Conservation (phyloP, 2,113 vertebrate species). For the Ctenodactylus gundi region DNA sequence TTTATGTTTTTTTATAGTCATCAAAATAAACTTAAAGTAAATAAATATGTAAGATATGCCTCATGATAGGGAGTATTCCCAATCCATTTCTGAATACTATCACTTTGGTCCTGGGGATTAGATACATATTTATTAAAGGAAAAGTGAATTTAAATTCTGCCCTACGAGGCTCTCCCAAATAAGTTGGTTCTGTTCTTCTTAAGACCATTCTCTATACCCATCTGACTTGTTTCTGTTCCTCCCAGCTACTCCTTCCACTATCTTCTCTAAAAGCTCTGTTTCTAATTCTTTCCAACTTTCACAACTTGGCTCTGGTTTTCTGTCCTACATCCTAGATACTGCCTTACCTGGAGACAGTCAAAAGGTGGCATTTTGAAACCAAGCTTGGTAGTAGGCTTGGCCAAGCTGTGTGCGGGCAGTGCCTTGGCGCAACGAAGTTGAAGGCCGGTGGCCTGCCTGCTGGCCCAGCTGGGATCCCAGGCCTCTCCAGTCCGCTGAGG, state of each 20-base stretch:
- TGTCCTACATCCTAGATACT: neutral
- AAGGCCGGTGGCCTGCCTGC: neutral
- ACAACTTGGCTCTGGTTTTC: neutral
- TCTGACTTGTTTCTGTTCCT: neutral
- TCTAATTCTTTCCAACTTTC: neutral
- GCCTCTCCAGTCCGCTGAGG: slow-evolving; percentile 22
- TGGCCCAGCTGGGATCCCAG: slow-evolving; percentile 65
- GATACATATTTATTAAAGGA: neutral
- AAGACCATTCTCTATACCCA: neutral
- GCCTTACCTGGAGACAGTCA: neutral
- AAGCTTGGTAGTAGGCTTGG: neutral
- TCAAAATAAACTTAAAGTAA: neutral
- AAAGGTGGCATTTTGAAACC: neutral
- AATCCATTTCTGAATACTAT: neutral
- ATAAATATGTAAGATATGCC: neutral
- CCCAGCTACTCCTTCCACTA: neutral
- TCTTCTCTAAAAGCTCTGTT: neutral
- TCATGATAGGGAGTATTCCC: neutral
- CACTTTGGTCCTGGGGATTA: neutral
- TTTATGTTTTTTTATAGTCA: neutral
- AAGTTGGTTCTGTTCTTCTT: neutral
- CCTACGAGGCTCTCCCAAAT: neutral
- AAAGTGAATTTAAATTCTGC: neutral
- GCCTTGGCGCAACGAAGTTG: neutral
- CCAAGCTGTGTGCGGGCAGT: neutral